Base-by-base conservation (phyloP, 2,113 vertebrate genomes). In the Neopipo cinnamomea region DNA sequence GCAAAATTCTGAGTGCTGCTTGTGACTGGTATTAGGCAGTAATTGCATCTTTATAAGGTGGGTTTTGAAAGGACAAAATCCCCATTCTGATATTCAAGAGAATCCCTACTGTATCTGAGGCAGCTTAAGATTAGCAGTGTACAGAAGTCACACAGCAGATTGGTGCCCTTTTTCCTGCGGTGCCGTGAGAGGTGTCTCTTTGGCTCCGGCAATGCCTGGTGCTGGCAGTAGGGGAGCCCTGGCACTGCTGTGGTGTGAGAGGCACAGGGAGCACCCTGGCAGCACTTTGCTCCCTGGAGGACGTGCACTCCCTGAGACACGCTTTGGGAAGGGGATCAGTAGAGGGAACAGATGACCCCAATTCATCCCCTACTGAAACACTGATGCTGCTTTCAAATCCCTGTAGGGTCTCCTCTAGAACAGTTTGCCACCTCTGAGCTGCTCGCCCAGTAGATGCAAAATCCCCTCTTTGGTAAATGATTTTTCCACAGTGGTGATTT, bases 251-350 rank as follows among this genome's bases (percentile, higher is more conserved):
- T 39, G 28, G 33, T 1, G 1, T 15, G 59, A 46, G 37, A 21
- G 20, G 52, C 1, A 0, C 1, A 5, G 52, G 65, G 59, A 63
- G 25, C 47, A 63, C n/a, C 20, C 3, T 3, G 28, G 39, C 22
- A 41, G 1, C 0, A 2, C 55, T 82, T 93, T 65, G 16, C 24
- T 78, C 44, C 25, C 13, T 24, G 19, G 24, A 21, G 74, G 31
- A 84, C 39, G 46, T 56, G n/a, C 25, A 16, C 18, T 73, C 30
- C 28, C 37, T 2, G 4, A 46, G 20, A 19, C 74, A 14, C 50
- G 56, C 76, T 89, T 33, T 1, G 2, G 33, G 19, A 78, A 59
- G 9, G 18, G 33, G 17, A 58, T 88, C 42, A 39, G 74, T 78
- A 84, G 46, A 74, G 39, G 31, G 21, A 23, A 65, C 3, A 9